Evolutionary conservation across 2,113 vertebrate genomes (phyloP).

Genomic region (Gasterosteus aculeatus): DNA sequence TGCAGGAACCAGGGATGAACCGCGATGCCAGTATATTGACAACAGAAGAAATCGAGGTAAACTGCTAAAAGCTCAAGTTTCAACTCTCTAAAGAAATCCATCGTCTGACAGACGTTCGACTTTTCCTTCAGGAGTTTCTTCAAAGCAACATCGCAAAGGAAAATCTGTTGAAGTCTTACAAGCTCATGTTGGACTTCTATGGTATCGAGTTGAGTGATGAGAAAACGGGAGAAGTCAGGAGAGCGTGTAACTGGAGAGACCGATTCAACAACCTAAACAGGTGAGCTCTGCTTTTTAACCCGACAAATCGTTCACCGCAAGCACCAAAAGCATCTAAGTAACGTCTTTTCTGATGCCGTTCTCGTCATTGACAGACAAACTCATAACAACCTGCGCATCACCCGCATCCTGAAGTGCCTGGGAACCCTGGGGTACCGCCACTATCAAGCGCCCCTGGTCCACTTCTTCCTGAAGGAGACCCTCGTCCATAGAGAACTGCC

Average conservation of each 20-base stretch:
- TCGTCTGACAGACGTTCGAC: not conserved
- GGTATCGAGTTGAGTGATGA: constrained; percentile 80
- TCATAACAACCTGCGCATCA: constrained; percentile 93
- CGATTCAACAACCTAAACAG: constrained; percentile 87
- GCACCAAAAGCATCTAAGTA: not conserved
- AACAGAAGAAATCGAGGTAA: constrained; percentile 85
- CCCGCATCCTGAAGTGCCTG: constrained; percentile 93
- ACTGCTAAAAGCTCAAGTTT: not conserved
- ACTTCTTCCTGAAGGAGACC: constrained; percentile 90
- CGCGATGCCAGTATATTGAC: constrained; percentile 81
- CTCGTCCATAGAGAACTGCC: constrained; percentile 75
- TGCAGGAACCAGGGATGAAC: constrained; percentile 90
- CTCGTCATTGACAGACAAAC: constrained; percentile 72
- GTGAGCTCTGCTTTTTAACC: constrained; percentile 67
- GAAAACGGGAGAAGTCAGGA: constrained; percentile 78
- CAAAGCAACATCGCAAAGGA: constrained; percentile 59
- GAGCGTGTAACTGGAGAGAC: constrained; percentile 80
- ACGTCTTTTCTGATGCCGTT: not conserved
- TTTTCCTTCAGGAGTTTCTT: constrained; percentile 80
- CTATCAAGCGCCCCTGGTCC: constrained; percentile 89
- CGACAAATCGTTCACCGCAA: not conserved
- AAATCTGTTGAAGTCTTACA: constrained; percentile 85
- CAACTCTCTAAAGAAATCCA: not conserved
- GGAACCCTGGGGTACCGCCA: constrained; percentile 87
- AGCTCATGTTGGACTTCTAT: constrained; percentile 94